Conservation (phyloP, 2,113 vertebrate species). For the Scomber scombrus region DNA sequence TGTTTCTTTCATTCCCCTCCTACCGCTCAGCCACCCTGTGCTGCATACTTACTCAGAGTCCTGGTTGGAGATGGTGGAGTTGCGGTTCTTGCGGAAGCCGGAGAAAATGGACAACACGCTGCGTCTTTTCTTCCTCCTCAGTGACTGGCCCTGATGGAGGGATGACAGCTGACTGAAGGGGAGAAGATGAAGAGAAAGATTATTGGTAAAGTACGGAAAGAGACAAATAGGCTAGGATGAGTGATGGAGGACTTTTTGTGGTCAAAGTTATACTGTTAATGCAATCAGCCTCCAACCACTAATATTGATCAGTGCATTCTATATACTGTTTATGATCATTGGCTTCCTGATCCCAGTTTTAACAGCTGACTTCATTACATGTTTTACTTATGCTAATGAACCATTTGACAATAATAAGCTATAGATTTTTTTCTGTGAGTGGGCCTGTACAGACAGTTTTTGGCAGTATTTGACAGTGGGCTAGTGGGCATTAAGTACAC, state of each 20-base stretch:
- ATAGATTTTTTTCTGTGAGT: background rate
- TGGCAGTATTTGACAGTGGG: conserved; percentile 33
- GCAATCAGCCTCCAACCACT: background rate
- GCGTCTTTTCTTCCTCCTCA: conserved; percentile 85
- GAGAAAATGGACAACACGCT: conserved; percentile 85
- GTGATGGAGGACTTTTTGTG: background rate
- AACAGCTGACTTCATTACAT: background rate
- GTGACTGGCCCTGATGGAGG: conserved; percentile 83
- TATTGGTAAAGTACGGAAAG: background rate
- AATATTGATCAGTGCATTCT: background rate
- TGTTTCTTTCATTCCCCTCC: conserved; percentile 16
- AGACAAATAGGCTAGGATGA: background rate
- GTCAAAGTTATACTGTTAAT: background rate
- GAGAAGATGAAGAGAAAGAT: conserved; percentile 8
- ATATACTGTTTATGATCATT: background rate
- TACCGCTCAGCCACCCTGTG: conserved; percentile 8
- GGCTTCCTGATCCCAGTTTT: background rate
- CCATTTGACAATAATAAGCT: conserved; percentile 12
- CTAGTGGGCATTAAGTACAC: conserved; percentile 8
- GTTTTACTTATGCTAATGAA: conserved; percentile 14
- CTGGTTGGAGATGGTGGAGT: conserved; percentile 82
- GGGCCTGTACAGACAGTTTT: conserved; percentile 27
- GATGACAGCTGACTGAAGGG: conserved; percentile 83
- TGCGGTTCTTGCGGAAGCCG: conserved; percentile 86
- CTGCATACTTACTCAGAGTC: conserved; percentile 72